phyloP scores from a whole-genome alignment of 2,797 vertebrate species.

The Psittacula echo region DNA sequence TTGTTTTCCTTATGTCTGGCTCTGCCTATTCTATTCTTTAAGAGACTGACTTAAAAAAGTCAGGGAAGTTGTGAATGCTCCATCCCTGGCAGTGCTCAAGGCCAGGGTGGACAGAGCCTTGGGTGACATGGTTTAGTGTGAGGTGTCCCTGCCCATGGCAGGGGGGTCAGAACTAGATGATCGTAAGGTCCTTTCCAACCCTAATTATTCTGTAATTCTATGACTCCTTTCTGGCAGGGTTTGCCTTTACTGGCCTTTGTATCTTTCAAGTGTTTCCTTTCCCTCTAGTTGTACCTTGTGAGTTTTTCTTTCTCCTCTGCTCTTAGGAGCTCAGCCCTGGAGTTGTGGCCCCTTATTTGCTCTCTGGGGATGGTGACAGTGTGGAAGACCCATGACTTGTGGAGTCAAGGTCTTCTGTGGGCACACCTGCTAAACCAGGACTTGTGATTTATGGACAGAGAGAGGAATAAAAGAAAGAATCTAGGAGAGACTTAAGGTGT shows the following conservation, averaged over 20 bases:
- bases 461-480: not conserved
- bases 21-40: not conserved
- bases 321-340: not conserved
- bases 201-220: too few relatives aligned
- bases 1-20: not conserved
- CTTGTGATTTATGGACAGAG: not conserved
- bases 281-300: not conserved
- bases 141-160: too few relatives aligned
- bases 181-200: too few relatives aligned
- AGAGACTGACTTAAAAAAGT: not conserved
- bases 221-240: not conserved
- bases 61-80: too few relatives aligned
- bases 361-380: not conserved
- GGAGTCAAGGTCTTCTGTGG: not conserved
- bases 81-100: too few relatives aligned
- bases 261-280: not conserved
- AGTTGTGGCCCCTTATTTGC: not conserved
- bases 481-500: not conserved
- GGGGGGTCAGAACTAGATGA: too few relatives aligned
- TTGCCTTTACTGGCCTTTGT: not conserved
- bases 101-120: too few relatives aligned
- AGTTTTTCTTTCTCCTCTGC: not conserved
- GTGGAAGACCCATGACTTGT: not conserved
- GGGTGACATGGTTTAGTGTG: too few relatives aligned
- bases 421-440: not conserved